These are phyloP conservation scores for Mionectes macconnelli DNA, from an alignment of 2,113 vertebrate genomes.

Conservation along the genomic window DNA sequence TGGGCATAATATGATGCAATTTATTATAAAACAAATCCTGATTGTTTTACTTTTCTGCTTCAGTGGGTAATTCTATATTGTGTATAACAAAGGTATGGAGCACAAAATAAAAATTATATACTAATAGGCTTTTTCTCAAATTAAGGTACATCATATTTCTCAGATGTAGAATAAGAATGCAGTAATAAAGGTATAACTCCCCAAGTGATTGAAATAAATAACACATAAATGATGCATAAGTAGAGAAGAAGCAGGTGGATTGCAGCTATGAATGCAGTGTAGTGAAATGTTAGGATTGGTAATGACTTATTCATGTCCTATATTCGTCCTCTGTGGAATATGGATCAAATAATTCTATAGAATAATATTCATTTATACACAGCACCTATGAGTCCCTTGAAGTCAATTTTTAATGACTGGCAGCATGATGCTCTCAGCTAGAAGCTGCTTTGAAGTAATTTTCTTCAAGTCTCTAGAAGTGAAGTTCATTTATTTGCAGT, in stretches of 20 bases:
- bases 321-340: background rate
- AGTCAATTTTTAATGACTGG: constrained; percentile 6
- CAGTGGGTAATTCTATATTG: constrained; percentile 28
- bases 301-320: constrained; percentile 33
- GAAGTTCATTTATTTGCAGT: background rate
- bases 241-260: constrained; percentile 10
- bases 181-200: constrained; percentile 28
- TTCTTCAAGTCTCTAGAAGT: background rate
- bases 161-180: constrained; percentile 29
- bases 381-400: background rate
- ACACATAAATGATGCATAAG: constrained; percentile 53
- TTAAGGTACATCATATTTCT: constrained; percentile 36
- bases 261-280: constrained; percentile 21
- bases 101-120: background rate
- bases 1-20: constrained; percentile 45
- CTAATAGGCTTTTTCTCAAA: constrained; percentile 50
- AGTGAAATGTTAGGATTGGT: constrained; percentile 8
- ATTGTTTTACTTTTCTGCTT: constrained; percentile 51
- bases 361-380: background rate
- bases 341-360: constrained; percentile 13
- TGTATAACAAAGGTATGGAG: constrained; percentile 36
- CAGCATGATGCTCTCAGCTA: background rate
- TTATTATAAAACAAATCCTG: constrained; percentile 45
- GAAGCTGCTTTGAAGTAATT: background rate
- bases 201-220: constrained; percentile 49